Percentiles rank a stretch among this genome's conserved stretches.
Evolutionary conservation across 1,140 invertebrate genomes (phyloP).

Genomic region (Drosophila mayri): DNA sequence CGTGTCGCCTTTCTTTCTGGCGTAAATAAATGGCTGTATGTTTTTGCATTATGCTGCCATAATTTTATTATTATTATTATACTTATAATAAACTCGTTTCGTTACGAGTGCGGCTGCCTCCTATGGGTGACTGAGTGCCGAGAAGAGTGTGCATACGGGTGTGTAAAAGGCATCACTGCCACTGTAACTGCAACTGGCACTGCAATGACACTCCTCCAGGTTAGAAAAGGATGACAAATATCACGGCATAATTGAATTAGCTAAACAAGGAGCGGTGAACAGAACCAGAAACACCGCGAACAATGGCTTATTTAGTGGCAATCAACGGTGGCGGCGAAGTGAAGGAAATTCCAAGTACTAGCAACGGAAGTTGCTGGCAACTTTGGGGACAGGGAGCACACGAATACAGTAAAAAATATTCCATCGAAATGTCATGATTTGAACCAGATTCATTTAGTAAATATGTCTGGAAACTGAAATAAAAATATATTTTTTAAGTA

Average conservation of each 20-base stretch:
- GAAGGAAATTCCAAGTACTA: constrained; percentile 4
- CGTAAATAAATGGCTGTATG: constrained; percentile 65
- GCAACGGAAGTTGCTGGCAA: constrained; percentile 10
- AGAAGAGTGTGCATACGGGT: constrained; percentile 34
- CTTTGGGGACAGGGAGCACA: constrained; percentile 7
- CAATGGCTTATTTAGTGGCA: constrained; percentile 76
- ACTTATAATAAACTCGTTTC: constrained; percentile 50
- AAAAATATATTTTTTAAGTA: constrained; percentile 3
- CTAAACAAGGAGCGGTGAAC: constrained; percentile 50
- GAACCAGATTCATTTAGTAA: too few species aligned
- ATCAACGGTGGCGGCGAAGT: constrained; percentile 18
- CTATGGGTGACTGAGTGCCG: constrained; percentile 56
- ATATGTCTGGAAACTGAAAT: neutral
- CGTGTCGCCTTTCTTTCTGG: constrained; percentile 32
- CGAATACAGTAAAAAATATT: constrained; percentile 1
- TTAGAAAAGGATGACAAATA: constrained; percentile 24
- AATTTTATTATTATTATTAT: constrained; percentile 42
- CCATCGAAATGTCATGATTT: constrained; percentile 1
- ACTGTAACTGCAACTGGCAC: constrained; percentile 41
- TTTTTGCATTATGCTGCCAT: constrained; percentile 57
- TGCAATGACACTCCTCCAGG: constrained; percentile 35
- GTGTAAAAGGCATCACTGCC: constrained; percentile 40
- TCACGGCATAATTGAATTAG: constrained; percentile 75
- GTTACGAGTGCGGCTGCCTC: constrained; percentile 5
- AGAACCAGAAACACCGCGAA: constrained; percentile 56